A percentile compares a stretch with the other conserved stretches of the same genome.
phyloP scores from a whole-genome alignment of 2,113 vertebrate species.

The Gopherus evgoodei region DNA sequence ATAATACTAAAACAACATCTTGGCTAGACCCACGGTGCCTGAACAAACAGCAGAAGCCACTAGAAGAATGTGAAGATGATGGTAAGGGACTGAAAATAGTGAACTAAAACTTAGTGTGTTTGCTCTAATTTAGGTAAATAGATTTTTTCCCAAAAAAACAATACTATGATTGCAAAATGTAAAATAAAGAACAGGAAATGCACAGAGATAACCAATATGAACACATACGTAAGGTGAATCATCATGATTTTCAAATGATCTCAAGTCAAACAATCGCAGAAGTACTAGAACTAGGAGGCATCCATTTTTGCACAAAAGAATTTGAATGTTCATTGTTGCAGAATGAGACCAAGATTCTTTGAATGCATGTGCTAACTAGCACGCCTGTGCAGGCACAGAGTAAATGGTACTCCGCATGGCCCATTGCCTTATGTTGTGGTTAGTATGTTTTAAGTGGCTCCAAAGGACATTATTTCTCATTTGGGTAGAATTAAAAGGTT shows the following conservation, averaged over 20 bases:
- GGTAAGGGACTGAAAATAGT: conserved; percentile 80
- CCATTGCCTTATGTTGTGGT: not conserved
- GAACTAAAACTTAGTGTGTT: not conserved
- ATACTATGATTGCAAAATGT: not conserved
- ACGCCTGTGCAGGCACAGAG: not conserved
- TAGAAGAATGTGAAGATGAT: conserved; percentile 99
- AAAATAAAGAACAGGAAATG: not conserved
- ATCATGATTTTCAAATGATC: not conserved
- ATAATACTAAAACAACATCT: conserved; percentile 99
- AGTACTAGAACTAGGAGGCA: not conserved
- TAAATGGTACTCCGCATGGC: not conserved
- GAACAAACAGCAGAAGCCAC: conserved; percentile 98
- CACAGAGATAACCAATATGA: accelerated
- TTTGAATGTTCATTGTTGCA: conserved; percentile 1
- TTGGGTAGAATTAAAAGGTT: conserved; percentile 36
- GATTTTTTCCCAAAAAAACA: not conserved
- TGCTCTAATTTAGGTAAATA: not conserved
- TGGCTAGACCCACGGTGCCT: conserved; percentile 99
- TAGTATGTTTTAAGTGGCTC: not conserved
- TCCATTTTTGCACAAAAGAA: conserved; percentile 9
- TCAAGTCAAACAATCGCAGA: not conserved
- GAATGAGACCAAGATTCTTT: conserved; percentile 19
- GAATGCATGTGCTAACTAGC: not conserved
- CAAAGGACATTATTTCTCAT: conserved; percentile 13
- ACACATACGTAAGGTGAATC: not conserved